Conservation (phyloP, 23 tunicate genomes). For the Phallusia fumigata region DNA sequence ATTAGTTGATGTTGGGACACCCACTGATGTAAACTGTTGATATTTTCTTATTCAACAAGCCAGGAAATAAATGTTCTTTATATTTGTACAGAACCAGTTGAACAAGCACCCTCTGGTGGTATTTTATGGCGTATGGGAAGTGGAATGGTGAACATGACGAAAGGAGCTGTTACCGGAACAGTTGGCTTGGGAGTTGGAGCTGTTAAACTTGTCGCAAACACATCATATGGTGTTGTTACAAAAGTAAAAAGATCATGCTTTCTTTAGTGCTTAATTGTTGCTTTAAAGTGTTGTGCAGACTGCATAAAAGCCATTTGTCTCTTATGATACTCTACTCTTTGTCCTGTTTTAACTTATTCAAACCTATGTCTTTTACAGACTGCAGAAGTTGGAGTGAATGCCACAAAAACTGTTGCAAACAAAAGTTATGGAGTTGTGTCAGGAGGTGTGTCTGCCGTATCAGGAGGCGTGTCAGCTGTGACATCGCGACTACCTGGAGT, state of each 20-base stretch:
- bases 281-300: too few relatives aligned
- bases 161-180: conserved; percentile 81
- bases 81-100: not conserved
- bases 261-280: too few relatives aligned
- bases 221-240: conserved; percentile 74
- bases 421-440: conserved; percentile 63
- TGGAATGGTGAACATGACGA: conserved; percentile 72
- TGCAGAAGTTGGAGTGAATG: conserved; percentile 87
- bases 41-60: too few relatives aligned
- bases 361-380: conserved; percentile 58
- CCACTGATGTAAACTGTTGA: too few relatives aligned
- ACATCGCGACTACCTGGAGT: conserved; percentile 51
- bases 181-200: conserved; percentile 80
- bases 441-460: conserved; percentile 38
- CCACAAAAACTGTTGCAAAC: conserved; percentile 73
- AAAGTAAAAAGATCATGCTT: conserved; percentile 30
- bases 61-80: too few relatives aligned
- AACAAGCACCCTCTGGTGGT: conserved; percentile 45
- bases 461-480: conserved; percentile 61
- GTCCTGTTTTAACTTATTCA: too few relatives aligned
- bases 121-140: conserved; percentile 84
- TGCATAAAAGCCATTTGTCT: not conserved
- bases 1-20: too few relatives aligned
- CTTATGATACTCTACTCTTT: not conserved
- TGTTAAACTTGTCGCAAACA: conserved; percentile 79